phyloP scores from a whole-genome alignment of 1,140 invertebrate species.

The Sarcophaga bullata region DNA sequence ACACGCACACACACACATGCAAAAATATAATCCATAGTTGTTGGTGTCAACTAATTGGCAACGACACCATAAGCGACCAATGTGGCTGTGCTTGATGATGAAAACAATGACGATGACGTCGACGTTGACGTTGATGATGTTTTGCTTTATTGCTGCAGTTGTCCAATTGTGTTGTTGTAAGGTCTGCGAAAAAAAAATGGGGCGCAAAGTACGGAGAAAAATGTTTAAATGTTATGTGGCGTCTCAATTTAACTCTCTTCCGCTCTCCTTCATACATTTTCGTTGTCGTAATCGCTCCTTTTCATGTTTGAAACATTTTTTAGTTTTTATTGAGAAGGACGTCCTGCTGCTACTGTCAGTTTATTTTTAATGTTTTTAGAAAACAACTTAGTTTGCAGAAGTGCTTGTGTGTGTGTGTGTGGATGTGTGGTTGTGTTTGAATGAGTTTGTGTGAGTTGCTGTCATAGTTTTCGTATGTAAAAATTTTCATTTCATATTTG shows the following conservation, averaged over 20 bases:
- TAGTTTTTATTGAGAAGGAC: slow-evolving; percentile 29
- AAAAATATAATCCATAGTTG: background rate
- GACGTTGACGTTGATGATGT: too few species aligned
- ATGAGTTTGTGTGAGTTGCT: too few species aligned
- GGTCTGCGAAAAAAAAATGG: too few species aligned
- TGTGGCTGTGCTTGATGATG: slow-evolving; percentile 23
- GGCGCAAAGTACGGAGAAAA: too few species aligned
- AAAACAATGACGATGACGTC: background rate
- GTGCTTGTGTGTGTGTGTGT: background rate
- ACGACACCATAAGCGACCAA: slow-evolving; percentile 31
- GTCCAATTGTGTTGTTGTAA: too few species aligned
- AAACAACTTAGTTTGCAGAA: background rate
- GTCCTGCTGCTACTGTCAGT: slow-evolving; percentile 25
- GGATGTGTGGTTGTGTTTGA: background rate
- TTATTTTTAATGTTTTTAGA: slow-evolving; percentile 10
- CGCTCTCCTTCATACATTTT: background rate
- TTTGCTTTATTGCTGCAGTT: too few species aligned
- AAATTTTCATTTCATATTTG: background rate
- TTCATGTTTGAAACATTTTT: background rate
- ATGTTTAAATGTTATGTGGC: background rate
- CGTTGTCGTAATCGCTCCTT: background rate
- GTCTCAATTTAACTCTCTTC: background rate
- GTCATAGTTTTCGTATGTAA: background rate
- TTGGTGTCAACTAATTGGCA: slow-evolving; percentile 39
- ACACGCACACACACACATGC: background rate